Percentiles rank a stretch among this genome's conserved stretches.
These are phyloP conservation scores for Papilio elwesi DNA, from an alignment of 2,888 invertebrate genomes.

Conservation along the genomic window DNA sequence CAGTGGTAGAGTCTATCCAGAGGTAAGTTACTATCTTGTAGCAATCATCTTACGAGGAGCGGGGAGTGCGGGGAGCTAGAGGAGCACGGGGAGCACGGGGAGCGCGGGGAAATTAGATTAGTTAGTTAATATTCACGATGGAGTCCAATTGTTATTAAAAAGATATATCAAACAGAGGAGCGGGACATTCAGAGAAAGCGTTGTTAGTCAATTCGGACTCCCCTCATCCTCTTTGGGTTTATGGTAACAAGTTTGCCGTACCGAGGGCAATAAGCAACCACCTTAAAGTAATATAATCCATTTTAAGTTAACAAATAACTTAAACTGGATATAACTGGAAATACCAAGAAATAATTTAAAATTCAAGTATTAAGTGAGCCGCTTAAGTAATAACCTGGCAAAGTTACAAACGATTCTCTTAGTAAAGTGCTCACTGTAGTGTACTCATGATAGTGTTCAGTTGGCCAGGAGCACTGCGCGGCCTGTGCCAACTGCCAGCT, in stretches of 20 bases:
- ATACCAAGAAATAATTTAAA: background rate
- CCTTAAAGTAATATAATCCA: background rate
- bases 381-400: constrained; percentile 18
- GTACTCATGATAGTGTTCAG: constrained; percentile 1
- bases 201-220: no score
- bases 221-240: no score
- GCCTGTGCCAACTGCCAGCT: background rate
- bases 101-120: background rate
- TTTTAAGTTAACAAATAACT: background rate
- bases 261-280: no score
- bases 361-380: background rate
- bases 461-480: background rate
- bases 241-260: no score
- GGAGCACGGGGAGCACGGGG: background rate
- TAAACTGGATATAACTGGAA: background rate
- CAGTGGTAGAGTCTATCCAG: no score
- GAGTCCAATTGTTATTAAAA: constrained; percentile 1
- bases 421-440: constrained; percentile 14
- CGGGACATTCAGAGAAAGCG: no score
- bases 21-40: background rate
- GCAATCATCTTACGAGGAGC: background rate
- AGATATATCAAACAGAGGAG: background rate
- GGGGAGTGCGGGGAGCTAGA: background rate
- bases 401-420: constrained; percentile 17
- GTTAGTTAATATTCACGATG: constrained; percentile 24